A percentile compares a stretch with the other conserved stretches of the same genome.
Conservation (phyloP, 2,113 vertebrate species). For the Atractosteus spatula region DNA sequence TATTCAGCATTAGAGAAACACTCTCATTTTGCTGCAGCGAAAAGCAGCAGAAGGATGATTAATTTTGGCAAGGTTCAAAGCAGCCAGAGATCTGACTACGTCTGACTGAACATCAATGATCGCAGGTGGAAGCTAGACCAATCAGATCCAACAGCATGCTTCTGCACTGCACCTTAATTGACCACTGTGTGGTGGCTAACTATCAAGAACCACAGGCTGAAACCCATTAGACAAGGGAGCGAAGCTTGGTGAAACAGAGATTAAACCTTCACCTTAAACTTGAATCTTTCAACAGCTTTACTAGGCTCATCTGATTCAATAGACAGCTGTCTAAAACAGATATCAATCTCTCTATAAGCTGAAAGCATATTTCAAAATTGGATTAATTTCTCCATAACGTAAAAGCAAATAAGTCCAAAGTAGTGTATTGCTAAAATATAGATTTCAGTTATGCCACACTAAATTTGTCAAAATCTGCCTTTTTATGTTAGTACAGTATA, state of each 20-base stretch:
- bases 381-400: no score
- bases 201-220: constrained; percentile 42
- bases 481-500: not conserved
- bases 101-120: constrained; percentile 1
- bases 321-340: no score
- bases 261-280: constrained; percentile 17
- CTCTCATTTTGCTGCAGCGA: constrained; percentile 48
- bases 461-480: not conserved
- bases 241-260: constrained; percentile 31
- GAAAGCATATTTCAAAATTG: no score
- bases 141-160: constrained; percentile 50
- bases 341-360: no score
- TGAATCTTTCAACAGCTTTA: not conserved
- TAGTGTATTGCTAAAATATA: no score
- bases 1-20: constrained; percentile 32
- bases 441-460: no score
- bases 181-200: constrained; percentile 34
- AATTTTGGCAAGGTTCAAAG: constrained; percentile 57
- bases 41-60: constrained; percentile 53
- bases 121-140: constrained; percentile 46
- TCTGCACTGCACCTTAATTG: constrained; percentile 59
- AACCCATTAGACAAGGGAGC: constrained; percentile 47
- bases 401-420: no score
- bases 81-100: constrained; percentile 25
- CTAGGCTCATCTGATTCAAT: no score